Percentiles rank a stretch among this genome's conserved stretches.
Evolutionary conservation across 2,113 vertebrate genomes (phyloP).

Genomic region (Thalassarche chlororhynchos): DNA sequence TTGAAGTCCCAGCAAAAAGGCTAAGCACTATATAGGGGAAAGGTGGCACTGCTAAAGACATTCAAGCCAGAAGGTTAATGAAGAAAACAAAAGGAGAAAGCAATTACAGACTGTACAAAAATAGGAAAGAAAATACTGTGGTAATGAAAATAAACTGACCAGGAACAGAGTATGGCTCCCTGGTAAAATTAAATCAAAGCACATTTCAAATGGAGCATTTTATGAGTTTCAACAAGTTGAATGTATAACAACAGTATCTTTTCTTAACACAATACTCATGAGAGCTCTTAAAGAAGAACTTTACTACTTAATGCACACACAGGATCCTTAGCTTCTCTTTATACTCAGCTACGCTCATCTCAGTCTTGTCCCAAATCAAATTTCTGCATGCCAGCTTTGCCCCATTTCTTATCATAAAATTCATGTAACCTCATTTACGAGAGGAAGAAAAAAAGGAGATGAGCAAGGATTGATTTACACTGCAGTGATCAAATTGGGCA

Average conservation of each 20-base stretch:
- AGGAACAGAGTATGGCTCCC: neutral
- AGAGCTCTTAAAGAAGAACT: neutral
- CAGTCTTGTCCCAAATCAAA: neutral
- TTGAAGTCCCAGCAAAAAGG: neutral
- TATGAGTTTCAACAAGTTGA: neutral
- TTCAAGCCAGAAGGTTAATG: neutral
- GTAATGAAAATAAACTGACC: constrained; percentile 1
- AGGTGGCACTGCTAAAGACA: neutral
- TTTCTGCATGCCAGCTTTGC: neutral
- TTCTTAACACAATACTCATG: neutral
- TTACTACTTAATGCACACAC: neutral
- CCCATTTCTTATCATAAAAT: neutral
- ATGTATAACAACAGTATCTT: neutral
- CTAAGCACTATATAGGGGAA: neutral
- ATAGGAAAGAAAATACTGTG: neutral
- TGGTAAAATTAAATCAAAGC: neutral
- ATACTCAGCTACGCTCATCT: neutral
- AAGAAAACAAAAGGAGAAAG: neutral
- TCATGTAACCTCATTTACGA: neutral
- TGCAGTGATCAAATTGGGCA: neutral
- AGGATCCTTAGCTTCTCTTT: neutral
- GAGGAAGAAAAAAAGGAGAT: neutral
- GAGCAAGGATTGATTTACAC: neutral
- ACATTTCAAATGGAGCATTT: neutral
- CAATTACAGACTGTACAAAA: neutral